These are phyloP conservation scores for Aphrocallistes beatrix DNA, from an alignment of 37 sponge, comb jelly and placozoan species.

Conservation along the genomic window DNA sequence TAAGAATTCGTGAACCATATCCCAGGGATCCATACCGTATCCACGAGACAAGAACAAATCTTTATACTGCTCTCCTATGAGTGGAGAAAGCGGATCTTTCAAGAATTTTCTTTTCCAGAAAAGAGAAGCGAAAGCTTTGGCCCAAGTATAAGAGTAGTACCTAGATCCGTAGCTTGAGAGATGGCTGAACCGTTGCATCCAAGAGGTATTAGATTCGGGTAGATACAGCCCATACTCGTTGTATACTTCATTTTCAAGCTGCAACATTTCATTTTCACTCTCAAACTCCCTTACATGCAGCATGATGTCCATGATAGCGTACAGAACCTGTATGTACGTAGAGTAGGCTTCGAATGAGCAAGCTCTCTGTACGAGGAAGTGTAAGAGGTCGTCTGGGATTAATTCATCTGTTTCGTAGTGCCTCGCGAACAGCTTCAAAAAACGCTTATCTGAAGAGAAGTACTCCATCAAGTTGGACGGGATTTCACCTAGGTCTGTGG, in stretches of 20 bases:
- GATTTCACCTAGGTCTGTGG: constrained; percentile 86
- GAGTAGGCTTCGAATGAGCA: constrained; percentile 43
- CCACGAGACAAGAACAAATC: constrained; percentile 50
- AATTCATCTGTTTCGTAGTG: constrained; percentile 30
- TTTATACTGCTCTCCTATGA: constrained; percentile 33
- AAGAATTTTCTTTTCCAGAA: constrained; percentile 65
- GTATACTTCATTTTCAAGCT: constrained; percentile 29
- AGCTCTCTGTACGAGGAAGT: neutral
- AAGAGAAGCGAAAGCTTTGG: constrained; percentile 64
- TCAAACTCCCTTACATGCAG: constrained; percentile 35
- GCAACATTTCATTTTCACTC: neutral
- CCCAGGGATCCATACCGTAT: constrained; percentile 34
- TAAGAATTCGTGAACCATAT: constrained; percentile 42
- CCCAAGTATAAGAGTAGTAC: constrained; percentile 89
- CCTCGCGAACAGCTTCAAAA: constrained; percentile 43
- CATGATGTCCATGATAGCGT: constrained; percentile 51
- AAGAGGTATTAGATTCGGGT: constrained; percentile 29
- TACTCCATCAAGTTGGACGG: constrained; percentile 86
- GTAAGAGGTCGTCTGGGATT: constrained; percentile 14
- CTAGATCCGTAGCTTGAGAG: constrained; percentile 63
- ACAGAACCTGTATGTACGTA: constrained; percentile 45
- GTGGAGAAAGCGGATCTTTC: constrained; percentile 57
- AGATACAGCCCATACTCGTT: constrained; percentile 27
- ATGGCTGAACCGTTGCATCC: constrained; percentile 68
- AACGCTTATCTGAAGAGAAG: constrained; percentile 50